Base-by-base conservation (phyloP, 2,888 invertebrate genomes). In the Eurytoma adleriae region DNA sequence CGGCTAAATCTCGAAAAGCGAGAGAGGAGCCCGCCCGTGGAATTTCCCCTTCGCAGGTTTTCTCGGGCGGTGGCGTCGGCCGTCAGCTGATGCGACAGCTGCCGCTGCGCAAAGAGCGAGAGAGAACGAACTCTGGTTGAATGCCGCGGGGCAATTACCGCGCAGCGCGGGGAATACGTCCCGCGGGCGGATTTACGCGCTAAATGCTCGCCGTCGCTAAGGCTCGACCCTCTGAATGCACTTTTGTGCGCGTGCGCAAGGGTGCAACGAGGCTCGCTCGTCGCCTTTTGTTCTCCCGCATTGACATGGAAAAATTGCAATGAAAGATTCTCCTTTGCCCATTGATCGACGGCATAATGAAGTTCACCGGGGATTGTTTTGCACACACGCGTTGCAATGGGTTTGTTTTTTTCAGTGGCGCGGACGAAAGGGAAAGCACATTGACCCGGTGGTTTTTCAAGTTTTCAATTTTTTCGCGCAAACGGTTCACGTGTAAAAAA, bases 1-100 rank as follows among this genome's bases (percentile, higher is more conserved):
- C 13, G 18, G 64, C 48, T 64, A 40, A 64, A 64, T 64, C 64
- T 64, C 64, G 13, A 18, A 12, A 40, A 13, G 61, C 61, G 62
- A 20, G 30, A 16, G 18, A 18, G 30, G 18, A 40, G 48, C 64
- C 64, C 48, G 64, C 40, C 24, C 10, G 30, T 48, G 30, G 64
- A n/a, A 30, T 18, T 64, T 48, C 18, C 64, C 40, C 64, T 18
- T 40, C 64, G 16, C 62, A 40, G 61, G 12, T 24, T 48, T 18
- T 40, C 64, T 30, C 64, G 27, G 56, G 66, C 56, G 40, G 27
- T 54, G 30, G 54, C 27, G 18, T 3, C 27, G 61, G 20, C 52
- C 50, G 76, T 80, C 76, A 72, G 75, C 80, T 76, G 80, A 71
- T 76, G 75, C 75, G 71, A 61, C 80, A 80, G 76, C 76, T 76